Evolutionary conservation across 2,888 invertebrate species (phyloP), one percentile per base, ranked within the genome.

Genomic region (Napeogenes sylphis): DNA sequence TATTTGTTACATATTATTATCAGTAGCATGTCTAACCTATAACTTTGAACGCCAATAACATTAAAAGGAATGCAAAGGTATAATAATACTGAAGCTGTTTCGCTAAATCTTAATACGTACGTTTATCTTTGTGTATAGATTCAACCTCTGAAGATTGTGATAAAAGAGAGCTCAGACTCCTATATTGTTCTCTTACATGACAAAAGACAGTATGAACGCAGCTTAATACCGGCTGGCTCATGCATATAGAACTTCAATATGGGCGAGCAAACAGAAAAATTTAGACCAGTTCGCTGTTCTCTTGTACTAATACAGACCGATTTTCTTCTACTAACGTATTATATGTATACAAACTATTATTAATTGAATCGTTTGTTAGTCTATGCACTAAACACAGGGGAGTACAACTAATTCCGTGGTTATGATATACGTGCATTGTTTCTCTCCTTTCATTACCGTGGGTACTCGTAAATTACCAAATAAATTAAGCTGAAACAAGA

Each of bases 221-320:
- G 71, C 75, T 73, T 72, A 73, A 76, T 67, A 66, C 67, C 71
- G 74, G 68, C 69, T 71, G 69, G 73, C 67, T 72, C 76, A 74
- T 79, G 82, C 80, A 80, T 79, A 79, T 75, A 78, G 70, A 70
- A 71, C 71, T 71, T 74, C 75, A 79, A 82, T 84, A 83, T 81
- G 81, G 75, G 70, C 69, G 69, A 67, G 75, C 78, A 83, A 84
- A 85, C 82, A 84, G 67, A 76, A 78, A 80, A 81, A 83, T 84
- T 82, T 82, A 79, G 83, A 80, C 76, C 80, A 79, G 77, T 77
- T 75, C 69, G 71, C 73, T 74, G 71, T 78, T 77, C 75, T 71
- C 73, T 62, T 75, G 61, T 71, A 76, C 73, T 78, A 82, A 83
- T 81, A 80, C 81, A 78, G 75, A 77, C 72, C 69, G 56, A 66